Evolutionary conservation across 2,888 invertebrate genomes (phyloP), one percentile per base, ranked within the genome.

Genomic region (Agonum fuliginosum): DNA sequence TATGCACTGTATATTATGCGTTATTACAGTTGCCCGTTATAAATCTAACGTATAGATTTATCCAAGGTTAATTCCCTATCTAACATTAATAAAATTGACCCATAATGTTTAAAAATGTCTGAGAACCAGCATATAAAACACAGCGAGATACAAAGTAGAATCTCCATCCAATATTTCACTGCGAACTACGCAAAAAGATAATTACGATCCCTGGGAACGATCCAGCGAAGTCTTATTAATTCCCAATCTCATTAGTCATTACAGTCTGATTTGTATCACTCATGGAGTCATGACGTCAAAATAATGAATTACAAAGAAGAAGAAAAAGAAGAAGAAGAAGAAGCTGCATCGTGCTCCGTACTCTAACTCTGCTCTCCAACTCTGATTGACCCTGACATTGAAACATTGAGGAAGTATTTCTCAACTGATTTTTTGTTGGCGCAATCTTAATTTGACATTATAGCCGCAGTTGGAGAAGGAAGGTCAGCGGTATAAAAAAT

Each of bases 401-500:
- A 43, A 46, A 27, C 34, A 41, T 46, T 17, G 62, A 62, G 62
- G 58, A 74, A 41, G 62, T 41, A 41, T 73, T 73, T 20, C 58
- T 58, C 37, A 54, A 22, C 69, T 41, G 8, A 27, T 24, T 65
- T 74, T 74, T 58, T 62, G 41, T 41, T 41, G 41, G 22, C 37
- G 22, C 43, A 43, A 51, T 71, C 48, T 71, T 46, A 65, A 58
- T 74, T 62, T 62, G 62, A 74, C 74, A 73, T 74, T 46, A 74
- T 65, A 58, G 27, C 43, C 74, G 27, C 41, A 65, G 41, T 54
- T 43, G 75, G 48, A 3, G 34, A 30, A 27, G 43, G 54, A 75
- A 75, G 75, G 75, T 75, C 75, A 67, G 17, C 30, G 10, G 14
- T 10, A 17, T 75, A 75, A 75, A 75, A 75, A 75, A 75, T 48